Base-by-base conservation (phyloP, 2,888 invertebrate genomes). In the Diaprepes abbreviatus region DNA sequence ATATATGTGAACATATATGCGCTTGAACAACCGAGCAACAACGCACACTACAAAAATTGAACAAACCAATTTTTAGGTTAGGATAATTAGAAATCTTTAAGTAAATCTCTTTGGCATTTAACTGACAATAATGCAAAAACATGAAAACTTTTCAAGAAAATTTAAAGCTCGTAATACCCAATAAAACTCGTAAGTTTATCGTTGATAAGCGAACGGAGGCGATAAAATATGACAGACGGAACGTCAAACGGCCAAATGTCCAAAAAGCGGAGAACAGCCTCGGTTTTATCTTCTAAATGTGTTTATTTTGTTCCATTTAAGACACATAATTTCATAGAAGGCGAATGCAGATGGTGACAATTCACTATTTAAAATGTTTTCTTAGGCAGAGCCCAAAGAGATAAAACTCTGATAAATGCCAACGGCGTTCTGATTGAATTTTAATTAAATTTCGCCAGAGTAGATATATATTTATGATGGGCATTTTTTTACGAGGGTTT, bases 351-450 rank as follows among this genome's bases (percentile, higher is more conserved):
- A 80, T 79, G 79, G 79, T 80, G 83, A 82, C 83, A 83, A 83
- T 83, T 83, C 80, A 82, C 83, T 83, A 83, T 83, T 83, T 82
- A 81, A 83, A 83, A 83, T 82, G 83, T 83, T 83, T 84, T 83
- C 83, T 83, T 83, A 83, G 81, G 80, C 80, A 82, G 79, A 80
- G 80, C 80, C 79, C 77, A 75, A 64, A 73, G 75, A 82, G 84
- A 84, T 84, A 83, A 83, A 80, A 83, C 84, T 77, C 79, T 80
- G 82, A 82, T 81, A 83, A 82, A 83, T 80, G 80, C 79, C 79
- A 75, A 73, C 77, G 79, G 81, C 81, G 78, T 82, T 83, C 81
- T 84, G 84, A 84, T 84, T 83, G 84, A 84, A 84, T 83, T 84
- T 84, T 84, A 84, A 84, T 84, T 84, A 84, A 84, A 84, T 83